Base-by-base conservation (phyloP, 2,888 invertebrate species). In the Belgica antarctica region DNA sequence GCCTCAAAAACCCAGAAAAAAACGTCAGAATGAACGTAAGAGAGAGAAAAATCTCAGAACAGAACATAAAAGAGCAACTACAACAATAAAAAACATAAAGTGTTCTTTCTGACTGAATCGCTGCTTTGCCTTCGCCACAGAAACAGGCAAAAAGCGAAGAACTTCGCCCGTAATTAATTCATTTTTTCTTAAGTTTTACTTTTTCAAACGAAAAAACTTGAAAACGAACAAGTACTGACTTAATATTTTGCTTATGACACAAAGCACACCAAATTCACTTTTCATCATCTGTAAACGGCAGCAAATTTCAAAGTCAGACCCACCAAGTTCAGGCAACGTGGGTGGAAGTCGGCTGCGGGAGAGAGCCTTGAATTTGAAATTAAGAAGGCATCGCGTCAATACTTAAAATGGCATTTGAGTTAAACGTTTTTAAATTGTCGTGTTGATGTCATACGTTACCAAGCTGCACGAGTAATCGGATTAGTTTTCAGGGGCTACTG, bases 351-450 rank as follows among this genome's bases (percentile, higher is more conserved):
- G 8, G 22, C 7, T 41, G 22, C 52, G 61, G 15, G 17, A 61
- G 7, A 28, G 12, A 61, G 27, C 61, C 61, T 61, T 61, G 61
- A 61, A 57, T 3, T 47, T n/a, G 15, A 17, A 57, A 22, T 57
- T 57, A 57, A 57, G 57, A 10, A n/a, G 8, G 25, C 5, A 15
- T 5, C 61, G 25, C 24, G 25, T 10, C 27, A 28, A 12, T 61
- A 61, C 61, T 61, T 24, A 61, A 61, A 17, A 27, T 19, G 61
- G 61, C 24, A 27, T 27, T 5, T n/a, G 24, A 10, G 7, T 57
- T 61, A 61, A 61, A 61, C 27, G 61, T 22, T 52, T 52, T 61
- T 61, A 27, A 57, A 57, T 17, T 25, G n/a, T n/a, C 57, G 61
- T 61, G 61, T 27, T 61, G 52, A 22, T 52, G 52, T 52, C 52